A percentile compares a stretch with the other conserved stretches of the same genome.
phyloP scores from a whole-genome alignment of 2,797 vertebrate genomes.

The Lagodon rhomboides region DNA sequence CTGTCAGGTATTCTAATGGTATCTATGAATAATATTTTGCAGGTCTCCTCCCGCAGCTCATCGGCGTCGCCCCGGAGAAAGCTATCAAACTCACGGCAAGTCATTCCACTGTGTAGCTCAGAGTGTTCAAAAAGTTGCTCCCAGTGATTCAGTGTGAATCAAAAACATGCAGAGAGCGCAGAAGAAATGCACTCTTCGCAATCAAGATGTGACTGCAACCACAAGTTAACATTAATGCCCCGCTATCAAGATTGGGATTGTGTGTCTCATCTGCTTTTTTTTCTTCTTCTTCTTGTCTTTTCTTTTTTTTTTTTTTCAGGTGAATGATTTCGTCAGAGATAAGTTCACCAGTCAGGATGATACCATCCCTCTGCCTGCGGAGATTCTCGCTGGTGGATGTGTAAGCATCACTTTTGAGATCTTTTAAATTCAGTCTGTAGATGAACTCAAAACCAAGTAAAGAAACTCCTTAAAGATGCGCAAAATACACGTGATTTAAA shows the following conservation, averaged over 20 bases:
- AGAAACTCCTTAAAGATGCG: not conserved
- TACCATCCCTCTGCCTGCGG: slow-evolving; percentile 90
- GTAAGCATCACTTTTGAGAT: slow-evolving; percentile 85
- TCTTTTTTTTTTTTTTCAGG: slow-evolving; percentile 81
- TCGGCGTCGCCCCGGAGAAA: slow-evolving; percentile 98
- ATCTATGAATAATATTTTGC: slow-evolving; percentile 86
- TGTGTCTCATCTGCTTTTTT: slow-evolving; percentile 66
- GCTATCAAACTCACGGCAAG: slow-evolving; percentile 99
- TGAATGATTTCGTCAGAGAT: slow-evolving; percentile 98
- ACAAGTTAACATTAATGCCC: slow-evolving; percentile 77
- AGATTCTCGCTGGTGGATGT: slow-evolving; percentile 93
- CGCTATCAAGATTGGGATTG: slow-evolving; percentile 64
- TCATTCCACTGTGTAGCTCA: slow-evolving; percentile 81
- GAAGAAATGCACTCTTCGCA: slow-evolving; percentile 57
- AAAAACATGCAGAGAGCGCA: slow-evolving; percentile 61
- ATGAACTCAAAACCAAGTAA: slow-evolving; percentile 38
- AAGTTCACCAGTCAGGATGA: slow-evolving; percentile 93
- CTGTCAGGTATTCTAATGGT: slow-evolving; percentile 76
- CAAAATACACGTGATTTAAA: not conserved
- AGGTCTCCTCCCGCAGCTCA: slow-evolving; percentile 98
- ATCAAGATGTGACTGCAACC: slow-evolving; percentile 73
- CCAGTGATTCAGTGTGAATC: slow-evolving; percentile 65
- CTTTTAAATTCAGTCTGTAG: slow-evolving; percentile 39
- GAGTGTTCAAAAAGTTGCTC: slow-evolving; percentile 62
- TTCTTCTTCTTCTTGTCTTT: slow-evolving; percentile 33